Evolutionary conservation across 2,888 invertebrate species (phyloP).

Genomic region (Eupithecia subfuscata): DNA sequence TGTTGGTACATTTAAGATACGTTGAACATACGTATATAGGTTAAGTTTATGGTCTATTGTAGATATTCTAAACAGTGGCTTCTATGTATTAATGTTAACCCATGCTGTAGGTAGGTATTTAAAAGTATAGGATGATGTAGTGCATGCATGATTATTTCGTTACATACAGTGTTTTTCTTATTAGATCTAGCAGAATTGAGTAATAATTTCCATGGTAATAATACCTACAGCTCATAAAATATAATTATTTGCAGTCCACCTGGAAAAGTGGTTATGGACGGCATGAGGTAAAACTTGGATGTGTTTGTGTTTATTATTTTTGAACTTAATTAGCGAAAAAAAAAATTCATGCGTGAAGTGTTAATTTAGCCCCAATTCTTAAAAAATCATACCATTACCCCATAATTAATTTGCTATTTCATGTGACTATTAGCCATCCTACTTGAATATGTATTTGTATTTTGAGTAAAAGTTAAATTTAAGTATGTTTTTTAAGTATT

Average conservation of each 20-base stretch:
- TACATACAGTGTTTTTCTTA: background rate
- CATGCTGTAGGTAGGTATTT: background rate
- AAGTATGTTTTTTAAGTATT: too few species aligned
- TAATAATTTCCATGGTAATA: background rate
- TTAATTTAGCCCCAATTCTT: background rate
- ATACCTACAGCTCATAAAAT: slow-evolving; percentile 23
- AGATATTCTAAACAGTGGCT: background rate
- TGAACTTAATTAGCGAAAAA: background rate
- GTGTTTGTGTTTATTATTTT: slow-evolving; percentile 21
- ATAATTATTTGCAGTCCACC: slow-evolving; percentile 70
- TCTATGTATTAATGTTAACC: background rate
- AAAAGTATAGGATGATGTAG: background rate
- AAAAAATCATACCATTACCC: background rate
- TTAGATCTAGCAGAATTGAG: background rate
- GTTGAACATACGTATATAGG: too few species aligned
- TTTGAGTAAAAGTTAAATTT: background rate
- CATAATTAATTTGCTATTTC: background rate
- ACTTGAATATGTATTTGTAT: background rate
- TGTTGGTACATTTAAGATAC: too few species aligned
- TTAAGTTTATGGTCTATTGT: too few species aligned
- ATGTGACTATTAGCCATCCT: background rate
- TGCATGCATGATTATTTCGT: background rate
- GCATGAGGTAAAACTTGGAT: slow-evolving; percentile 67
- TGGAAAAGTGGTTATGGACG: slow-evolving; percentile 70
- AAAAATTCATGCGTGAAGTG: background rate